These are phyloP conservation scores for Champsocephalus esox DNA, from an alignment of 2,797 vertebrate genomes.

Conservation along the genomic window DNA sequence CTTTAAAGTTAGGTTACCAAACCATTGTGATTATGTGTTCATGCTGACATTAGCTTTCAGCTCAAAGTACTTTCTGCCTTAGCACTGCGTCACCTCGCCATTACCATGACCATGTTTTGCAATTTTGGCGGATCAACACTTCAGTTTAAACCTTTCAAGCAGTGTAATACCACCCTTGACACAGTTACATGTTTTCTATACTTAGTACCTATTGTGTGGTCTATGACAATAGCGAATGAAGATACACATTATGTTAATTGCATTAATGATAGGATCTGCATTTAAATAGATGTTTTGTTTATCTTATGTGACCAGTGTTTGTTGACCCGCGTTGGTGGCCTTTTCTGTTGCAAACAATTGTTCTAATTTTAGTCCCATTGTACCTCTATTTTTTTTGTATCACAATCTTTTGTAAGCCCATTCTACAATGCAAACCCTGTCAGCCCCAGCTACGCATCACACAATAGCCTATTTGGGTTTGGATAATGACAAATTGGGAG, in stretches of 20 bases:
- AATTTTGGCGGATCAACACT: neutral
- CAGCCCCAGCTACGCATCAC: constrained; percentile 25
- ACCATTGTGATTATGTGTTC: neutral
- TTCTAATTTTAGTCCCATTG: constrained; percentile 47
- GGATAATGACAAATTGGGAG: constrained; percentile 63
- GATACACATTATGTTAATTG: constrained; percentile 1
- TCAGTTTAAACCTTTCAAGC: neutral
- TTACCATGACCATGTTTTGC: neutral
- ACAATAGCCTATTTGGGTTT: constrained; percentile 62
- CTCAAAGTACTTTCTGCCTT: neutral
- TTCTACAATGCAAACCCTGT: constrained; percentile 44
- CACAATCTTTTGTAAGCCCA: constrained; percentile 28
- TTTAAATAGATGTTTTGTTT: constrained; percentile 26
- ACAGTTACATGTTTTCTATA: neutral
- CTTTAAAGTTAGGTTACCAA: too few relatives aligned
- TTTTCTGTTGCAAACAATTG: constrained; percentile 43
- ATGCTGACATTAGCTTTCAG: neutral
- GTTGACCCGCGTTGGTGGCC: constrained; percentile 14
- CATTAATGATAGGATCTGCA: constrained; percentile 16
- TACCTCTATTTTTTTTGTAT: constrained; percentile 14
- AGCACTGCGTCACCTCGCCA: neutral
- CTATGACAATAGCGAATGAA: neutral
- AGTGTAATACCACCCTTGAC: neutral
- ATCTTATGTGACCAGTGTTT: constrained; percentile 25
- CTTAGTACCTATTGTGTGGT: neutral